Base-by-base conservation (phyloP, 2,888 invertebrate species). In the Parnassius orleans region DNA sequence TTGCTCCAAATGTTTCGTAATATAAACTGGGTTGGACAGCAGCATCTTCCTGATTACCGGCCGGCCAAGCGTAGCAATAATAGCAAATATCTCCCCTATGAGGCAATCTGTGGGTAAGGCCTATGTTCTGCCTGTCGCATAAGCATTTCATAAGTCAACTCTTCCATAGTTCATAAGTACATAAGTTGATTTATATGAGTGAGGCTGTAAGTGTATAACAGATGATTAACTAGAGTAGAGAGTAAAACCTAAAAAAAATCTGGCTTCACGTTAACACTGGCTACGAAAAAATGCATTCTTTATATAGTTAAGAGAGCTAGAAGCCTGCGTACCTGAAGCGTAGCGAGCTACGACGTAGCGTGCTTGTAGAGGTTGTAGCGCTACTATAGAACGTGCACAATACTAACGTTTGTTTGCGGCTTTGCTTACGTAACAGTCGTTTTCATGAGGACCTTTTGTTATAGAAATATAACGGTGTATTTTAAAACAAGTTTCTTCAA, bases 391-490 rank as follows among this genome's bases (percentile, higher is more conserved):
- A 19, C 57, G 48, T 50, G 56, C 51, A 60, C 54, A 58, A 58
- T 51, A 60, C 63, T 63, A 59, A 56, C 63, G 59, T 52, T 63
- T 56, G 59, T 59, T 63, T 46, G 56, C 56, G 63, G 59, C 19
- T 63, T 56, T 52, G 52, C 55, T 63, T 63, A 63, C 59, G 59
- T 63, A 63, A 63, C 56, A 41, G 51, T 47, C 11, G 33, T 53
- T 50, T 57, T 63, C 19, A 46, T 44, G 55, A 63, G 52, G 44
- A 56, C 24, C 42, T 59, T 56, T 63, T 63, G 59, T 63, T 63
- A 50, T 44, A 48, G 44, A 15, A 58, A 53, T 9, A 52, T 41
- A 48, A 41, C 42, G 19, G n/a, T 53, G 24, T 41, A 10, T 47
- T 53, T 53, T 55, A 14, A 42, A 57, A 62, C 53, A 58, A 54